A percentile compares a stretch with the other conserved stretches of the same genome.
phyloP scores from a whole-genome alignment of 1,140 invertebrate genomes.

The Chelonus insularis region DNA sequence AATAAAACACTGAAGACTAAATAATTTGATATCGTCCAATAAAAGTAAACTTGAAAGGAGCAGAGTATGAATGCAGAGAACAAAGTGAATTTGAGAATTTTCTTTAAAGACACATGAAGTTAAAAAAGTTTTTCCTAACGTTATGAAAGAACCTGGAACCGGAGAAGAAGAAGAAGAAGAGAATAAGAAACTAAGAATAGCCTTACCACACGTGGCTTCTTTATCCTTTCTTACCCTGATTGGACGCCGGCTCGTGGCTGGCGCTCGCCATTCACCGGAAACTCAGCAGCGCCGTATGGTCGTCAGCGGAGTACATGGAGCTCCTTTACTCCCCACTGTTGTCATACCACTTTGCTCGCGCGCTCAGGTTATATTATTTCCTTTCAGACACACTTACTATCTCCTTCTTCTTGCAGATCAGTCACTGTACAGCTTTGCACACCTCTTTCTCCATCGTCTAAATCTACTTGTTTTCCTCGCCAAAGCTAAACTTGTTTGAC shows the following conservation, averaged over 20 bases:
- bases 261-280: slow-evolving; percentile 59
- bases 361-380: slow-evolving; percentile 9
- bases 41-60: too few species aligned
- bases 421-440: neutral
- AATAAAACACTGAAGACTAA: too few species aligned
- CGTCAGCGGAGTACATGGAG: slow-evolving; percentile 26
- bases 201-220: slow-evolving; percentile 52
- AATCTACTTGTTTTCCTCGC: neutral
- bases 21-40: too few species aligned
- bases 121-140: neutral
- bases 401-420: too few species aligned
- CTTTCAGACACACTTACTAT: slow-evolving; percentile 31
- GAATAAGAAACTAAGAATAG: neutral
- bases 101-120: too few species aligned
- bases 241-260: slow-evolving; percentile 60
- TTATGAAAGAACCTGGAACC: neutral
- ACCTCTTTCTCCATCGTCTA: neutral
- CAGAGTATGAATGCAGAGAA: too few species aligned
- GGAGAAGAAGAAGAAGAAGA: neutral
- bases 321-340: neutral
- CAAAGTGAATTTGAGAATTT: too few species aligned
- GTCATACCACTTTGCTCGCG: neutral
- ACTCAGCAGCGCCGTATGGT: slow-evolving; percentile 39
- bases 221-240: slow-evolving; percentile 55
- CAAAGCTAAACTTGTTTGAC: slow-evolving; percentile 13